A percentile compares a stretch with the other conserved stretches of the same genome.
These are phyloP conservation scores for Lemur catta DNA, from an alignment of 2,797 vertebrate genomes.

Conservation along the genomic window DNA sequence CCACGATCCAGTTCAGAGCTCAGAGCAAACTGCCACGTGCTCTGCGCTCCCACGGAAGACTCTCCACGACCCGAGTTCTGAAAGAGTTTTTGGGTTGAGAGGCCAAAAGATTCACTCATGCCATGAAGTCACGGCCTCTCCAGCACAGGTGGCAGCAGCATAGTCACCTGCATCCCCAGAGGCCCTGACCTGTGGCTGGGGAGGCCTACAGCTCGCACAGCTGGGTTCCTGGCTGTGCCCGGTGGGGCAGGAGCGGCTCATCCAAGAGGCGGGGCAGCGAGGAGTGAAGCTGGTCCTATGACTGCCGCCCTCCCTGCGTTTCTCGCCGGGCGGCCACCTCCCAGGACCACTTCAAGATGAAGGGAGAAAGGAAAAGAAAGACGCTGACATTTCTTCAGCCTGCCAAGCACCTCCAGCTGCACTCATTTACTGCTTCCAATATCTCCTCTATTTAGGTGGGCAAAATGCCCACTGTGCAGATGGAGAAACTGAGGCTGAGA, in stretches of 20 bases:
- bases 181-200: background rate
- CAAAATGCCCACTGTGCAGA: background rate
- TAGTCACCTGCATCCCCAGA: rapidly evolving
- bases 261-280: background rate
- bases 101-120: background rate
- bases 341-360: background rate
- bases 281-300: rapidly evolving
- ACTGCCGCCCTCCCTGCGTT: too few species aligned
- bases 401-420: background rate
- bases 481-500: background rate
- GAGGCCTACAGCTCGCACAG: background rate
- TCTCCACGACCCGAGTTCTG: rapidly evolving
- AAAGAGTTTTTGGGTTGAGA: background rate
- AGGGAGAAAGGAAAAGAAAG: background rate
- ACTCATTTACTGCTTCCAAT: rapidly evolving
- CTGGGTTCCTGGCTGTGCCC: background rate
- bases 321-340: background rate
- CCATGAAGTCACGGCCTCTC: background rate
- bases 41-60: rapidly evolving
- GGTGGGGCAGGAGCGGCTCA: background rate
- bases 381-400: rapidly evolving
- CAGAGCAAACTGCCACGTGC: rapidly evolving
- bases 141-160: rapidly evolving
- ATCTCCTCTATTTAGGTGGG: background rate
- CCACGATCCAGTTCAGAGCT: background rate